Conservation (phyloP, 2,797 vertebrate species). For the Muscicapa striata region DNA sequence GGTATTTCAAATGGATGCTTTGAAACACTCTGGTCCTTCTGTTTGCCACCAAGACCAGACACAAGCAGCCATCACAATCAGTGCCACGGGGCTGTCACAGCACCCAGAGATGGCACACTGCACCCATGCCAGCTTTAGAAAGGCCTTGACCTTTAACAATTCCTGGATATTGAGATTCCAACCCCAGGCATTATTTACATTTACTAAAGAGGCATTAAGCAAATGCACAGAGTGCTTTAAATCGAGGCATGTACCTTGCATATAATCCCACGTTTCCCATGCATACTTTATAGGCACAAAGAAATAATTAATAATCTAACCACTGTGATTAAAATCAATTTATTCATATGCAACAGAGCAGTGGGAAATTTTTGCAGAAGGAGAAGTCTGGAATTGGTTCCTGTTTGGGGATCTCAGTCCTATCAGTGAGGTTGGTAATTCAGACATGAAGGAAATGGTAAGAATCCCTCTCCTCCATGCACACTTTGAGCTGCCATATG, state of each 20-base stretch:
- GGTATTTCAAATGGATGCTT: not conserved
- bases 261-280: not conserved
- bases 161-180: not conserved
- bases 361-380: constrained; percentile 18
- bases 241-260: not conserved
- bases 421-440: not conserved
- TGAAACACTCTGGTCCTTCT: not conserved
- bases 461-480: constrained; percentile 17
- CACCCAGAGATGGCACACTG: not conserved
- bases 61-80: not conserved
- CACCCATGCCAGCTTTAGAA: not conserved
- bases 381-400: constrained; percentile 27
- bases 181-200: not conserved
- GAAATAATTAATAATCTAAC: constrained; percentile 58
- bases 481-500: constrained; percentile 60
- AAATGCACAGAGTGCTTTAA: not conserved
- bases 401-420: not conserved
- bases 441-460: constrained; percentile 49
- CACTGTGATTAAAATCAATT: not conserved
- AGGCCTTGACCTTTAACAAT: not conserved
- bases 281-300: not conserved
- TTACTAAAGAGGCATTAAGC: not conserved
- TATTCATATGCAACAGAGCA: not conserved
- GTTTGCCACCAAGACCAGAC: not conserved
- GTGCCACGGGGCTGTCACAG: not conserved